These are phyloP conservation scores for Drosophila phalerata DNA, from an alignment of 2,888 invertebrate species.

Conservation along the genomic window DNA sequence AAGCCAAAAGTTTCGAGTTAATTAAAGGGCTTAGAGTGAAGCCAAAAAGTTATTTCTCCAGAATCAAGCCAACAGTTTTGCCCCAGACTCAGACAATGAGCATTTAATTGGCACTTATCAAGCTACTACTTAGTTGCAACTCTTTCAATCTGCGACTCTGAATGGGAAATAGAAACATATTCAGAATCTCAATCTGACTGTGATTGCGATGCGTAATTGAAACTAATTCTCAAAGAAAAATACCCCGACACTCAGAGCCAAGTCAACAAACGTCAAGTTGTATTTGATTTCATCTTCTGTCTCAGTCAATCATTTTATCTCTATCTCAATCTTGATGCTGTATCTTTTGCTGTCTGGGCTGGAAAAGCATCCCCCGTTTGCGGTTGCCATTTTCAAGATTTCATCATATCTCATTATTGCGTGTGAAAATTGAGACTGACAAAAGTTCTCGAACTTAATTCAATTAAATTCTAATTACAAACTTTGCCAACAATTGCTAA, in stretches of 20 bases:
- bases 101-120: slow-evolving; percentile 47
- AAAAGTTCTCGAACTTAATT: slow-evolving; percentile 38
- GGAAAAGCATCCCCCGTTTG: slow-evolving; percentile 18
- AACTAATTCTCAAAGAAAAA: slow-evolving; percentile 75
- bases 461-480: slow-evolving; percentile 51
- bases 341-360: slow-evolving; percentile 8
- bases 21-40: slow-evolving; percentile 33
- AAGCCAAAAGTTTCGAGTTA: slow-evolving; percentile 30
- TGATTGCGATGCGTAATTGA: slow-evolving; percentile 64
- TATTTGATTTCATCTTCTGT: slow-evolving; percentile 50
- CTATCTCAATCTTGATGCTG: slow-evolving; percentile 19
- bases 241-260: slow-evolving; percentile 42
- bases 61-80: slow-evolving; percentile 2
- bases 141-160: slow-evolving; percentile 28
- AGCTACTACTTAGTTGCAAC: slow-evolving; percentile 12
- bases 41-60: slow-evolving; percentile 12
- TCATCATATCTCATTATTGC: slow-evolving; percentile 1
- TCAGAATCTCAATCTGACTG: slow-evolving; percentile 27
- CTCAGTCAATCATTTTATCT: slow-evolving; percentile 5
- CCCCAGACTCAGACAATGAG: slow-evolving; percentile 1
- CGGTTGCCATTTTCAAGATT: slow-evolving; percentile 28
- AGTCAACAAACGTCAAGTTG: slow-evolving; percentile 31
- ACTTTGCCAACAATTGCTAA: slow-evolving; percentile 18
- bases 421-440: slow-evolving; percentile 18
- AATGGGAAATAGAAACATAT: neutral